Conservation (phyloP, 2,888 invertebrate species). For the Tineola bisselliella region DNA sequence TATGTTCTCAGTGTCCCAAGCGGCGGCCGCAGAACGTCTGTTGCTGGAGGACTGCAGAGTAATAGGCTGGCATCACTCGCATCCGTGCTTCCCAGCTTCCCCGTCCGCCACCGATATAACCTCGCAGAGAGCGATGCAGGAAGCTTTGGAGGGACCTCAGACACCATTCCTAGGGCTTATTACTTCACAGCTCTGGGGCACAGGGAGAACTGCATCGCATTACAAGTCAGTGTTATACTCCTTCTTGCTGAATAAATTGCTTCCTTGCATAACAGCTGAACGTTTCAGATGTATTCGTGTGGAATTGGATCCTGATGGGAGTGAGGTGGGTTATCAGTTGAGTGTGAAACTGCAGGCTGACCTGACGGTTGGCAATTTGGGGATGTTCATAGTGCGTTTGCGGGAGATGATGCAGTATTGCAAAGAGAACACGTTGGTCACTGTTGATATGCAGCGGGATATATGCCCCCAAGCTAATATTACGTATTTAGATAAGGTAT, state of each 20-base stretch:
- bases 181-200: slow-evolving; percentile 71
- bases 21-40: slow-evolving; percentile 69
- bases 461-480: slow-evolving; percentile 60
- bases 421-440: slow-evolving; percentile 25
- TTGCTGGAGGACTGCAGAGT: slow-evolving; percentile 51
- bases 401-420: slow-evolving; percentile 28
- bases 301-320: slow-evolving; percentile 34
- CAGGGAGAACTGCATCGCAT: slow-evolving; percentile 62
- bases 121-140: slow-evolving; percentile 68
- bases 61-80: slow-evolving; percentile 83
- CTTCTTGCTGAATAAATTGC: background rate
- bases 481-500: slow-evolving; percentile 66
- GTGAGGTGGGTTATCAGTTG: slow-evolving; percentile 55
- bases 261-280: no score
- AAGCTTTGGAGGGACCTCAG: slow-evolving; percentile 39
- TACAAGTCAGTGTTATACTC: slow-evolving; percentile 42
- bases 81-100: slow-evolving; percentile 75
- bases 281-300: slow-evolving; percentile 63
- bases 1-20: slow-evolving; percentile 64
- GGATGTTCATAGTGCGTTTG: slow-evolving; percentile 41
- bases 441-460: slow-evolving; percentile 43
- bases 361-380: slow-evolving; percentile 33
- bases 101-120: slow-evolving; percentile 76
- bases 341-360: slow-evolving; percentile 59
- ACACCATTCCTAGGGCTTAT: slow-evolving; percentile 72